Base-by-base conservation (phyloP, 1,140 invertebrate species). In the Magallana ariakensis region DNA sequence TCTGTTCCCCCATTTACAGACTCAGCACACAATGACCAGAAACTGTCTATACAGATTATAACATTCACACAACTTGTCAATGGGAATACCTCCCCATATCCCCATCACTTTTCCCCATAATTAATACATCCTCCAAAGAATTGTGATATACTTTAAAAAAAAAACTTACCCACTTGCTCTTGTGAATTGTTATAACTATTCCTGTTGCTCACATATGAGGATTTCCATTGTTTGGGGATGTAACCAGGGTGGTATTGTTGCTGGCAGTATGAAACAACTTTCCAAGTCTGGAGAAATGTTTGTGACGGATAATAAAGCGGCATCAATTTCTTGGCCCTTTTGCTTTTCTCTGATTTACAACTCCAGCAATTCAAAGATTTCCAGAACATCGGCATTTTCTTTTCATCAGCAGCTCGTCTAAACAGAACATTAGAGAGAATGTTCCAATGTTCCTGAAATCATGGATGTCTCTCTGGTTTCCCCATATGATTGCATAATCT, bases 401-500 rank as follows among this genome's bases (percentile, higher is more conserved):
- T 75, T 75, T 75, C 22, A 75, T 13, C 66, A 26, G 66, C 22
- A 75, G 33, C 66, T 46, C 8, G 22, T 33, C 66, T 75, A 26
- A 75, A 75, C 66, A 75, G 22, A 75, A 26, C 19, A 75, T 75
- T 6, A 26, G 19, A 75, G 22, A 75, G 66, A 75, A 75, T 26
- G 19, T 75, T 22, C 66, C 66, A 75, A 75, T 26, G 19, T 75
- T 75, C 22, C 66, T 26, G 19, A 75, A 22, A 26, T 22, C 33
- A 26, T 75, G 26, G 66, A 75, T 75, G 66, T 75, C 22, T 26
- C 22, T 75, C 22, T 75, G 66, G 33, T 75, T 75, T 75, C 66
- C 66, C 66, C 9, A 13, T 75, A 75, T 75, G 66, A 75, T 75
- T 75, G 66, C 66, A 75, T 75, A 75, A 75, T 75, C 66, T 75